Percentiles rank a stretch among this genome's conserved stretches.
Evolutionary conservation across 2,113 vertebrate genomes (phyloP).

Genomic region (Halichoeres trimaculatus): DNA sequence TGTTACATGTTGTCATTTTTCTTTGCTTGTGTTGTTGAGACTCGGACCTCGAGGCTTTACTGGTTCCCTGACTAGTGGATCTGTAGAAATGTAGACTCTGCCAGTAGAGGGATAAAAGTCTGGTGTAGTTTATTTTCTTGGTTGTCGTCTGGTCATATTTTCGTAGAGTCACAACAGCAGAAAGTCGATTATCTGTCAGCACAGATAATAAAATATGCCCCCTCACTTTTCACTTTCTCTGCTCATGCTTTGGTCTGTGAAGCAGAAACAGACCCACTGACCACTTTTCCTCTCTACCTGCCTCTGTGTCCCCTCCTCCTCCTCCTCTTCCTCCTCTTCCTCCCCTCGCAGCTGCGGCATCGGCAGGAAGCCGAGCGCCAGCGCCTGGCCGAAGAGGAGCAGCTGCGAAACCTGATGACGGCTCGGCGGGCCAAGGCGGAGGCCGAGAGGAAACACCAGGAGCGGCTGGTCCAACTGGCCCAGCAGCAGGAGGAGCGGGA

Average conservation of each 20-base stretch:
- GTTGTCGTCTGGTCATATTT: slow-evolving; percentile 11
- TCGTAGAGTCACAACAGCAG: background rate
- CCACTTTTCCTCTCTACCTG: slow-evolving; percentile 12
- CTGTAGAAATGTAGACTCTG: slow-evolving; percentile 5
- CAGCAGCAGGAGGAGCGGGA: slow-evolving; percentile 91
- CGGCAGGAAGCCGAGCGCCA: slow-evolving; percentile 92
- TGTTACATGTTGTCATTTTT: slow-evolving; percentile 9
- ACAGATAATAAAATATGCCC: background rate
- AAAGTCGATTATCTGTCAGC: background rate
- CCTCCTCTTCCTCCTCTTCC: slow-evolving; percentile 8
- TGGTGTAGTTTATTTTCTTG: background rate
- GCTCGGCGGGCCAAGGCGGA: slow-evolving; percentile 94
- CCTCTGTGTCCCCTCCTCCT: slow-evolving; percentile 32
- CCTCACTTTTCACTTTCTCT: background rate
- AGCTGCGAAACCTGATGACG: slow-evolving; percentile 95
- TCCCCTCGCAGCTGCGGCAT: slow-evolving; percentile 83
- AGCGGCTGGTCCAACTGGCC: slow-evolving; percentile 89
- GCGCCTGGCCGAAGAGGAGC: slow-evolving; percentile 91
- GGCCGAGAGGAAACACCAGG: slow-evolving; percentile 94
- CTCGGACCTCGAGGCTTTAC: background rate
- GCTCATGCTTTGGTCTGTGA: background rate
- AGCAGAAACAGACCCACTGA: background rate
- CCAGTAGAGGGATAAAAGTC: slow-evolving; percentile 1
- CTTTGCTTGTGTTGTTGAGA: background rate
- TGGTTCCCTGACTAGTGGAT: background rate